A percentile compares a stretch with the other conserved stretches of the same genome.
These are phyloP conservation scores for Malacosoma neustria DNA, from an alignment of 2,888 invertebrate genomes.

Conservation along the genomic window DNA sequence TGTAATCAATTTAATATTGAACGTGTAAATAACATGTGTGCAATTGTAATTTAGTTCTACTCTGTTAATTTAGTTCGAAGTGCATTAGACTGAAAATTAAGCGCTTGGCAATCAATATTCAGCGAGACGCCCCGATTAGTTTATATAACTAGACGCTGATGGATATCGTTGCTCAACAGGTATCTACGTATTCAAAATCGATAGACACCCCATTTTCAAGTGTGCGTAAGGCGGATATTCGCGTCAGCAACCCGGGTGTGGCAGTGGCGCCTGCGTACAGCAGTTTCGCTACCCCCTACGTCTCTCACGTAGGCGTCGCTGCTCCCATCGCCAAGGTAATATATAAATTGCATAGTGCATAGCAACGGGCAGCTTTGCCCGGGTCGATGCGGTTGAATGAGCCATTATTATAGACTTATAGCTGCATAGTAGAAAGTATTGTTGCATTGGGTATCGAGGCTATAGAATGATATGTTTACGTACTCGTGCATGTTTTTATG, in stretches of 20 bases:
- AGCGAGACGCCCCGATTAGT: not conserved
- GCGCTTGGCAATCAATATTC: not conserved
- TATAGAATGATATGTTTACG: no score
- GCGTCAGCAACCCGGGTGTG: constrained; percentile 79
- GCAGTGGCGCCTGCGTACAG: constrained; percentile 46
- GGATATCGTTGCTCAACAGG: constrained; percentile 31
- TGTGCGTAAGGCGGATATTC: constrained; percentile 80
- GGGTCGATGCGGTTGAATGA: no score
- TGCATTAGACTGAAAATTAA: no score
- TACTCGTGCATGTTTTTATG: no score
- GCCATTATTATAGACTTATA: no score
- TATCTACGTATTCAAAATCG: constrained; percentile 80
- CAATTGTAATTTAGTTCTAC: no score
- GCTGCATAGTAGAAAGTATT: no score
- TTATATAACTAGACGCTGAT: not conserved
- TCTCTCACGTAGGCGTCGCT: constrained; percentile 40
- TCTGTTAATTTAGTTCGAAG: no score
- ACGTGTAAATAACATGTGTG: no score
- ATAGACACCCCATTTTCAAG: constrained; percentile 83
- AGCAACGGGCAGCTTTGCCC: no score
- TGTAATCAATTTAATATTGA: no score
- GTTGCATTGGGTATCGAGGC: no score
- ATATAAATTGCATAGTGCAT: not conserved
- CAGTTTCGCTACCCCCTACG: constrained; percentile 40
- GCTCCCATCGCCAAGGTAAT: constrained; percentile 57